phyloP scores from a whole-genome alignment of 35 echinoderm and acorn worm genomes.

The Chiridota heheva region DNA sequence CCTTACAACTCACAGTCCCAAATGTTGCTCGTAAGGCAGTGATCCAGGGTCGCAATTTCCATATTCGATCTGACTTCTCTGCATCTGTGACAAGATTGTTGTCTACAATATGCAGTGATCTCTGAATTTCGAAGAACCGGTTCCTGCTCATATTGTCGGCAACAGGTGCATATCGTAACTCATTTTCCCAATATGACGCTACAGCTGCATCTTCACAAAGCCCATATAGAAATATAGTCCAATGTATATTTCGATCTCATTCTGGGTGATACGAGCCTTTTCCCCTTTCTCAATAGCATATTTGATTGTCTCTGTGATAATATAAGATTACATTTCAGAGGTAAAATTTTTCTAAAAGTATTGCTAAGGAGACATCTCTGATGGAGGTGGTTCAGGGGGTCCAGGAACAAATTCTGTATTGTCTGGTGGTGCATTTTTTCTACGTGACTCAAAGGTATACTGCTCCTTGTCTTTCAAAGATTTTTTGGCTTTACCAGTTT shows the following conservation, averaged over 20 bases:
- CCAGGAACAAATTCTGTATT: not conserved
- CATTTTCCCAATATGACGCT: slow-evolving; percentile 10
- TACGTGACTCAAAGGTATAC: slow-evolving; percentile 11
- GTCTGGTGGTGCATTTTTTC: not conserved
- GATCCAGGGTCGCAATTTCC: slow-evolving; percentile 8
- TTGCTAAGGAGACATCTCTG: slow-evolving; percentile 4
- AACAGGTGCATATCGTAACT: not conserved
- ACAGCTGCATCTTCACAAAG: slow-evolving; percentile 11
- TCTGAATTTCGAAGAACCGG: slow-evolving; percentile 1
- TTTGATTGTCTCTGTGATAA: slow-evolving; percentile 11
- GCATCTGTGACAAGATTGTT: not conserved
- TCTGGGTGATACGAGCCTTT: slow-evolving; percentile 15
- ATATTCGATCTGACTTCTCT: not conserved
- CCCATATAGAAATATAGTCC: slow-evolving; percentile 29
- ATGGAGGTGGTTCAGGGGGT: slow-evolving; percentile 7
- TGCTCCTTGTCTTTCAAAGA: slow-evolving; percentile 6
- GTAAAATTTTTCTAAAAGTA: slow-evolving; percentile 1
- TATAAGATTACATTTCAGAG: not conserved
- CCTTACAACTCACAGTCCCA: not conserved
- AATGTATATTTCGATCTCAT: slow-evolving; percentile 1
- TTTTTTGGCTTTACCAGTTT: not conserved
- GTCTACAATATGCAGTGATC: not conserved
- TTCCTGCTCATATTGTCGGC: slow-evolving; percentile 2
- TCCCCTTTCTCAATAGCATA: slow-evolving; percentile 18
- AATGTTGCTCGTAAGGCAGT: not conserved